A percentile compares a stretch with the other conserved stretches of the same genome.
Evolutionary conservation across 2,797 vertebrate genomes (phyloP).

Genomic region (Sebastolobus alascanus): DNA sequence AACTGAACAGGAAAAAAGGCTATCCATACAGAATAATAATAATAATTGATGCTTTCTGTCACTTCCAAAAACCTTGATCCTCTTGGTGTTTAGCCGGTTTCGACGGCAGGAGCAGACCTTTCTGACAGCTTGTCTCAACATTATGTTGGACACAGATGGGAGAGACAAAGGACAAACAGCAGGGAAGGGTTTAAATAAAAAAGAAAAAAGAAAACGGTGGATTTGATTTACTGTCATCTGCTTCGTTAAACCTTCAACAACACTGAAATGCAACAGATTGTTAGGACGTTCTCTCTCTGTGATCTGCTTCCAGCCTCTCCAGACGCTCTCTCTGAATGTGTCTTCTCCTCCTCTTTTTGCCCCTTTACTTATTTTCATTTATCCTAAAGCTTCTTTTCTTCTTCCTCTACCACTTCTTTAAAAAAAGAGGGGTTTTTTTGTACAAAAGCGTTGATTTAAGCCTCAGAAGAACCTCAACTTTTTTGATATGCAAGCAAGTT

Average conservation of each 20-base stretch:
- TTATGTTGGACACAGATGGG: conserved; percentile 57
- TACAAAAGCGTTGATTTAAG: not conserved
- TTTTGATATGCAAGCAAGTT: not conserved
- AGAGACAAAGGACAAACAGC: conserved; percentile 52
- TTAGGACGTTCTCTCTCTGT: not conserved
- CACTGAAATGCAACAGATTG: conserved; percentile 23
- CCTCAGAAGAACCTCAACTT: not conserved
- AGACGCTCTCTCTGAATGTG: not conserved
- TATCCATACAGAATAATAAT: not conserved
- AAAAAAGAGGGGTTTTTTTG: not conserved
- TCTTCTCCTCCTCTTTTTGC: not conserved
- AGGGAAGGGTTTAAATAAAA: conserved; percentile 16
- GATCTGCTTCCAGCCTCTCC: not conserved
- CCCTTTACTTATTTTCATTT: not conserved
- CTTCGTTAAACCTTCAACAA: conserved; percentile 9
- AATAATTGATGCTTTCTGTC: conserved; percentile 2
- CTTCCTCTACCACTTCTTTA: not conserved
- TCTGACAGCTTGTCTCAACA: conserved; percentile 63
- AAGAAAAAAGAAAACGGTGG: conserved; percentile 15
- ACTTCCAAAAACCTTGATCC: conserved; percentile 7
- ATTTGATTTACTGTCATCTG: conserved; percentile 42
- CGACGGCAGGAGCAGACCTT: conserved; percentile 43
- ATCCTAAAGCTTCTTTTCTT: not conserved
- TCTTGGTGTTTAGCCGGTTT: conserved; percentile 5
- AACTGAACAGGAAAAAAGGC: not conserved